Conservation (phyloP, 2,888 invertebrate genomes). For the Monopis laevigella region DNA sequence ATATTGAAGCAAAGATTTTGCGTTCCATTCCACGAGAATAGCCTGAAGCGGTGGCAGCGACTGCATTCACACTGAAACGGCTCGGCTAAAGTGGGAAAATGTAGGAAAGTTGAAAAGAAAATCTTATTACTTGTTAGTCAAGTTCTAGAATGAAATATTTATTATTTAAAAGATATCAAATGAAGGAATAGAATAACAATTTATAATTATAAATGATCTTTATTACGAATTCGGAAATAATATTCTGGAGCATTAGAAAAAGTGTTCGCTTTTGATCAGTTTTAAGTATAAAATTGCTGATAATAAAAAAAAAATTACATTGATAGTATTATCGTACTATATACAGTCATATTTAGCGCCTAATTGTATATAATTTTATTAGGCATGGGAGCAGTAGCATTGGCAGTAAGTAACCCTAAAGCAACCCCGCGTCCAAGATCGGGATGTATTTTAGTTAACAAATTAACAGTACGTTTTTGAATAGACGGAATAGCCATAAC, state of each 20-base stretch:
- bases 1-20: constrained; percentile 1
- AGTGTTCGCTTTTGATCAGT: too few relatives aligned
- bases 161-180: too few relatives aligned
- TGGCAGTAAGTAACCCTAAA: constrained; percentile 41
- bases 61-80: neutral
- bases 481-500: constrained; percentile 52
- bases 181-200: too few relatives aligned
- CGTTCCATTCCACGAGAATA: neutral
- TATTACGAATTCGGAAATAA: too few relatives aligned
- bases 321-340: too few relatives aligned
- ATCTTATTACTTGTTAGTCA: too few relatives aligned
- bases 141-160: too few relatives aligned
- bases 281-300: neutral
- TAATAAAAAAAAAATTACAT: neutral
- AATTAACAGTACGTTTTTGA: constrained; percentile 78
- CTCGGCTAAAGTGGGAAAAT: too few relatives aligned
- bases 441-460: constrained; percentile 78
- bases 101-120: too few relatives aligned
- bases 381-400: neutral
- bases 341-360: too few relatives aligned
- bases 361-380: neutral
- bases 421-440: constrained; percentile 76
- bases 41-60: constrained; percentile 2
- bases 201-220: too few relatives aligned
- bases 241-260: too few relatives aligned